Conservation (phyloP, 2,888 invertebrate genomes). For the Ptilodon capucinus region DNA sequence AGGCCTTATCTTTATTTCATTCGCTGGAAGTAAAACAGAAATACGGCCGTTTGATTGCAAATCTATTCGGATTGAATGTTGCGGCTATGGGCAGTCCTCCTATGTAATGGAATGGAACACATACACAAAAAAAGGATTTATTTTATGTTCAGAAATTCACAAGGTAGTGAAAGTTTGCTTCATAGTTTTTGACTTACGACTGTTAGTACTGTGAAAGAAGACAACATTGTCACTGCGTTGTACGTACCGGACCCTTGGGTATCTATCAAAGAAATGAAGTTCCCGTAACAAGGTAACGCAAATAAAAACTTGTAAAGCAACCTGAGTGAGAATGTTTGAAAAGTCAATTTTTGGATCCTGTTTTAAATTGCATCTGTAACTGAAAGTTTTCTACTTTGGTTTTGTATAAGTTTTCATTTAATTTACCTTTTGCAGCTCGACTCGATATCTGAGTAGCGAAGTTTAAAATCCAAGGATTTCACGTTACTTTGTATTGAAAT, state of each 20-base stretch:
- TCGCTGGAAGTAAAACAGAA: conserved; percentile 30
- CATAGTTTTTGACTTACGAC: neutral
- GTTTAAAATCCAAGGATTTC: conserved; percentile 2
- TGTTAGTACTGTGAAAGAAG: no score
- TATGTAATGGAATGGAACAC: neutral
- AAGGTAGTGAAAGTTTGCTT: neutral
- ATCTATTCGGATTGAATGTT: conserved; percentile 16
- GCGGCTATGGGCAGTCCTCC: conserved; percentile 8
- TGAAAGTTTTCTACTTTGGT: conserved; percentile 9
- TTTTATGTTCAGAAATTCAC: neutral
- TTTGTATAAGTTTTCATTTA: conserved; percentile 11
- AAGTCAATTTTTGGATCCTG: conserved; percentile 1
- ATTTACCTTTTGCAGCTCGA: conserved; percentile 4
- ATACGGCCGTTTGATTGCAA: conserved; percentile 20
- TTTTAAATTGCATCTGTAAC: conserved; percentile 1
- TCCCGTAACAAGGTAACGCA: no score
- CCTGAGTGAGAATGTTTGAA: no score
- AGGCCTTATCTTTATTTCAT: conserved; percentile 35
- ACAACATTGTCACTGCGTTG: no score
- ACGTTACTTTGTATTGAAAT: conserved; percentile 4
- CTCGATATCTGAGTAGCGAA: conserved; percentile 1
- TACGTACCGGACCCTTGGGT: no score
- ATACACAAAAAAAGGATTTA: neutral
- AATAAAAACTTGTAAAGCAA: no score
- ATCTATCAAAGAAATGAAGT: neutral